Evolutionary conservation across 2,888 invertebrate species (phyloP).

Genomic region (Steinernema carpocapsae): DNA sequence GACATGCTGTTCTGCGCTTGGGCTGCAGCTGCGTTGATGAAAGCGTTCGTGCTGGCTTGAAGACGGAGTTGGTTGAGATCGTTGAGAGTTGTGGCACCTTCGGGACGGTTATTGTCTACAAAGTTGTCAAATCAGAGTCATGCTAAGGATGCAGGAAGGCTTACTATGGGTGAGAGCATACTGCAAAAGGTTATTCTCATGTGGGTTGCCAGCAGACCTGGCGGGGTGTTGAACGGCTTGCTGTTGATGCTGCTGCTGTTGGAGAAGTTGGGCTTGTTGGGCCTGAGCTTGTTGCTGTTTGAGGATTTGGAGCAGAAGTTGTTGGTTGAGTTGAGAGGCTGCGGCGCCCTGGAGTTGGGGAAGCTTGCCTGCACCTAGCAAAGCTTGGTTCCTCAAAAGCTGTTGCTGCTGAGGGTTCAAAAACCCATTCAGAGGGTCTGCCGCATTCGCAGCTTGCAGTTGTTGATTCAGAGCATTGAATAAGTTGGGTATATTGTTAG

Average conservation of each 20-base stretch:
- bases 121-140: background rate
- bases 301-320: background rate
- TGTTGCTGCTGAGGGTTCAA: constrained; percentile 1
- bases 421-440: constrained; percentile 1
- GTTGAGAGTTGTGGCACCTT: constrained; percentile 12
- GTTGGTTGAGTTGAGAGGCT: background rate
- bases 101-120: constrained; percentile 8
- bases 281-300: constrained; percentile 2
- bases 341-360: constrained; percentile 14
- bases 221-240: constrained; percentile 2
- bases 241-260: constrained; percentile 22
- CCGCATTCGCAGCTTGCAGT: constrained; percentile 3
- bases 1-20: background rate
- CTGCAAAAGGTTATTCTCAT: constrained; percentile 25
- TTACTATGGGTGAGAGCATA: constrained; percentile 21
- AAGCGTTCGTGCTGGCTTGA: constrained; percentile 11
- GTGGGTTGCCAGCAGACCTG: constrained; percentile 13
- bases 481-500: background rate
- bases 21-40: background rate
- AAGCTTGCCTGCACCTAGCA: background rate
- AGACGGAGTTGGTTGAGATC: constrained; percentile 16
- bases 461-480: background rate
- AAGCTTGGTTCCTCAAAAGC: background rate
- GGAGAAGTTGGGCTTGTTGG: background rate
- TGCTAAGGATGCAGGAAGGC: background rate